These are phyloP conservation scores for Catocala sponsa DNA, from an alignment of 2,888 invertebrate species.

Conservation along the genomic window DNA sequence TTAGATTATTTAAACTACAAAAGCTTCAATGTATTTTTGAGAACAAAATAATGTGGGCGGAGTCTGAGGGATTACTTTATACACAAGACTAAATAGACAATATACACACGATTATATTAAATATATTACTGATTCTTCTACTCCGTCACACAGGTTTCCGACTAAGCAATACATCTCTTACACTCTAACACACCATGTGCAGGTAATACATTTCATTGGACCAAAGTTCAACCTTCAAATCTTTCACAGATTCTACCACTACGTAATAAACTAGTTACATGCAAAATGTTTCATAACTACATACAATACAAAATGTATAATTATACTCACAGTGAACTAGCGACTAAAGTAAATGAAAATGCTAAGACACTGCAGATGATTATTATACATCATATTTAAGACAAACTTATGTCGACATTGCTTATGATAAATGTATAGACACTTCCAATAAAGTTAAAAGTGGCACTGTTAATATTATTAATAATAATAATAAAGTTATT, in stretches of 20 bases:
- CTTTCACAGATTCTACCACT: slow-evolving; percentile 63
- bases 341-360: slow-evolving; percentile 56
- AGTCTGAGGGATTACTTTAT: slow-evolving; percentile 26
- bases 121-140: slow-evolving; percentile 35
- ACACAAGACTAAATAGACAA: slow-evolving; percentile 24
- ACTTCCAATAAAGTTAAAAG: slow-evolving; percentile 69
- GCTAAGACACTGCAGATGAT: slow-evolving; percentile 66
- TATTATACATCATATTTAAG: slow-evolving; percentile 45
- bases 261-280: slow-evolving; percentile 46
- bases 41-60: slow-evolving; percentile 11
- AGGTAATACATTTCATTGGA: slow-evolving; percentile 84
- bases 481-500: slow-evolving; percentile 71
- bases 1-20: neutral
- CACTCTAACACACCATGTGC: slow-evolving; percentile 81
- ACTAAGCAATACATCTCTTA: slow-evolving; percentile 56
- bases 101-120: slow-evolving; percentile 35
- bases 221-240: slow-evolving; percentile 87
- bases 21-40: neutral
- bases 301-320: slow-evolving; percentile 51
- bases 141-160: slow-evolving; percentile 34
- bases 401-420: slow-evolving; percentile 59
- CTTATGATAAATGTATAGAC: slow-evolving; percentile 67
- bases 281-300: slow-evolving; percentile 50
- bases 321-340: slow-evolving; percentile 60
- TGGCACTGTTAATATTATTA: slow-evolving; percentile 80